Evolutionary conservation across 92 coral and sea anemone genomes (phyloP), one percentile per base, ranked within the genome.

Genomic region (Parazoanthus atlanticus): DNA sequence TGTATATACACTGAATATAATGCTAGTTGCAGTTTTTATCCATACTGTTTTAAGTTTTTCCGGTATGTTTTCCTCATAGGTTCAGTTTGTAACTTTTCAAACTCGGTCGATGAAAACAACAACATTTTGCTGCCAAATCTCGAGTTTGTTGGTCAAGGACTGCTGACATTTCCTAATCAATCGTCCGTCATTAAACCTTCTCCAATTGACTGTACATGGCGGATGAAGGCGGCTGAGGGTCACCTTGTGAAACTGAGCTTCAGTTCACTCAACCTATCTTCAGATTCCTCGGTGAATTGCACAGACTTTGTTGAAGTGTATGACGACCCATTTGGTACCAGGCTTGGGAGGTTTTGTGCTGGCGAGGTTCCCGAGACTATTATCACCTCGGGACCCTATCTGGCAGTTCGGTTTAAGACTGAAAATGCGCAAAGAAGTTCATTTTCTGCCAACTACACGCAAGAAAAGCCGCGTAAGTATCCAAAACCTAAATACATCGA

Each of bases 251-350:
- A 17, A 30, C 32, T 84, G 34, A 46, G 15, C 15, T 70, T 84
- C 19, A 71, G 21, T 46, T 64, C 87, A 69, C 41, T 84, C n/a
- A 84, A 84, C 41, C 77, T 84, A 17, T 84, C 69, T 61, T 61
- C 69, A 61, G 69, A 61, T 17, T 61, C 79, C 28, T 28, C 25
- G 7, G 78, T 19, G 16, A 46, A 84, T 17, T 84, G 87, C 34
- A 46, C 32, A 29, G 77, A 84, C 79, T 84, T 84, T 46, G 46
- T 84, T 43, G 87, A 84, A 71, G 40, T 84, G 11, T 84, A 84
- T 70, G 87, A 84, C 8, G 87, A 84, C 17, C 87, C 87, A 17
- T 84, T 84, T 70, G 87, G 87, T 26, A 70, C 87, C 26, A 43
- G 32, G 69, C 61, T 84, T 69, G 87, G 61, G 40, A 84, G 70